Evolutionary conservation across 2,797 vertebrate genomes (phyloP).

Genomic region (Mormyrus proboscirostris): DNA sequence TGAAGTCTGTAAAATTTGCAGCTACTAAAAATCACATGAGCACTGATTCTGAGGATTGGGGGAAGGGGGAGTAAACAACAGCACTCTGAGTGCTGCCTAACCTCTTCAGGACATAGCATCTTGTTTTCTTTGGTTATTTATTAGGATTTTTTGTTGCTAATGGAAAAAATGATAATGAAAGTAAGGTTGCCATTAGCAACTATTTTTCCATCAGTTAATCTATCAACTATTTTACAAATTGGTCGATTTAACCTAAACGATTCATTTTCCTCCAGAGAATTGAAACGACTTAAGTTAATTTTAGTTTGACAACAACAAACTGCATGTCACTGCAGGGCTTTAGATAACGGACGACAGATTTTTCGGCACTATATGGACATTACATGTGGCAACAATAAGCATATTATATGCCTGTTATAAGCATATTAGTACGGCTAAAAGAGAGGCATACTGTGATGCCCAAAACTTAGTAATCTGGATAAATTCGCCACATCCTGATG

Average conservation of each 20-base stretch:
- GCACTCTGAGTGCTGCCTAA: neutral
- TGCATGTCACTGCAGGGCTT: neutral
- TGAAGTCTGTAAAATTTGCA: slow-evolving; percentile 36
- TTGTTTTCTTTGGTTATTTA: neutral
- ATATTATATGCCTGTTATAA: too few relatives aligned
- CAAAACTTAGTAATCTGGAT: neutral
- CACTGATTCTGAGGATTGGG: slow-evolving; percentile 31
- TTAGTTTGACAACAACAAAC: neutral
- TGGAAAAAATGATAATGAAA: neutral
- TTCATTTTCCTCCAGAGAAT: neutral
- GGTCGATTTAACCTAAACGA: neutral
- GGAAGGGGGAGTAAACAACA: slow-evolving; percentile 12
- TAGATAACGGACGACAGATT: neutral
- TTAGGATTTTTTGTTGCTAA: neutral
- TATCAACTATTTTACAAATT: neutral
- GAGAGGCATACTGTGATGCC: neutral
- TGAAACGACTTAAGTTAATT: neutral
- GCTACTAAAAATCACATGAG: slow-evolving; percentile 34
- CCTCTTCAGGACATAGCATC: neutral
- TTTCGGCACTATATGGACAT: neutral
- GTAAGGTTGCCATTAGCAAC: neutral
- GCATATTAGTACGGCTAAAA: neutral
- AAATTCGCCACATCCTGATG: neutral
- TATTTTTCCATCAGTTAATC: neutral
- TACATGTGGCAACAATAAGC: neutral